Base-by-base conservation (phyloP, 2,113 vertebrate genomes). In the Notarius lentiginosus region DNA sequence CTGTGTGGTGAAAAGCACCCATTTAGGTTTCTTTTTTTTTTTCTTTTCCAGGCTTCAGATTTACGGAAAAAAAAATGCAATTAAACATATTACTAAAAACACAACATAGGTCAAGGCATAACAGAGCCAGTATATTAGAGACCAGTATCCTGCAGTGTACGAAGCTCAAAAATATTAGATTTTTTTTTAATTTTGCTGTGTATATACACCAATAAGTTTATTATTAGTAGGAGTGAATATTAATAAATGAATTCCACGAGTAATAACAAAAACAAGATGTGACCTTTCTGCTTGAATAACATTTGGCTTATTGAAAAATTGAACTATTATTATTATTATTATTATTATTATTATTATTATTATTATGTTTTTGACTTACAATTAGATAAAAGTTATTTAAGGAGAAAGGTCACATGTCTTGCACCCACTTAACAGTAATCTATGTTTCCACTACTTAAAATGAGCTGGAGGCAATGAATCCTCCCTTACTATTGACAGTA, bases 391-490 rank as follows among this genome's bases (percentile, higher is more conserved):
- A 12, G 84, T 86, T 80, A 86, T 86, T 86, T 86, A 68, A 80
- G 51, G 60, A 83, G 20, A 61, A 82, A 68, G 77, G 84, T 68
- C 76, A 51, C 84, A 58, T 87, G 47, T 56, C 60, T 66, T 27
- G 58, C 51, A 61, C 73, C 49, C 81, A 87, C 81, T 83, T 84
- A 87, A 53, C 72, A 73, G 47, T 56, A 83, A 87, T 77, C 86
- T 83, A 83, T 87, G 80, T 83, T 87, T 87, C 72, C 70, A 87
- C 86, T 84, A 66, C 51, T 87, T 87, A 77, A 87, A 87, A 79
- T 80, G 58, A 84, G 70, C 81, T 77, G 30, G 58, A 84, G 86
- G 82, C 81, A 27, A 30, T 68, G 72, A 87, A 75, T 83, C 58
- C 55, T 83, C 79, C 60, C 60, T 83, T 49, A 61, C 66, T 87